Percentiles rank a stretch among this genome's conserved stretches.
These are phyloP conservation scores for Vombatus ursinus DNA, from an alignment of 2,113 vertebrate genomes.

Conservation along the genomic window DNA sequence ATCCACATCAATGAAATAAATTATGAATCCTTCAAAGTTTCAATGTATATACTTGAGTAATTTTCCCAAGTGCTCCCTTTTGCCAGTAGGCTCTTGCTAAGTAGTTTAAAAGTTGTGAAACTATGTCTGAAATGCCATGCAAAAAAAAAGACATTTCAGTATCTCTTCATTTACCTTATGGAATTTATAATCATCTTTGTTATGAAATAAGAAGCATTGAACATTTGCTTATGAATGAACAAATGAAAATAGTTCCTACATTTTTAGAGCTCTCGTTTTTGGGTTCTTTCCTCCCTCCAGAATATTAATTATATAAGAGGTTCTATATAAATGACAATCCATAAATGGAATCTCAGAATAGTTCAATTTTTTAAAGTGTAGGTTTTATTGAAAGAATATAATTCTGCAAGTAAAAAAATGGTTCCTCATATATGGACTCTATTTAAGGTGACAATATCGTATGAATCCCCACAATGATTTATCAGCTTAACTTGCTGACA, in stretches of 20 bases:
- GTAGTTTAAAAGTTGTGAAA: neutral
- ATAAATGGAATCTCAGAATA: neutral
- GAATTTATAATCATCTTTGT: neutral
- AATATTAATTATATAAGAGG: neutral
- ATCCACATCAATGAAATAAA: neutral
- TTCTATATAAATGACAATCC: neutral
- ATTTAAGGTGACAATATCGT: neutral
- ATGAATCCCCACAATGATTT: too few species aligned
- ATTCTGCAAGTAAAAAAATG: neutral
- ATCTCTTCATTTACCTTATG: neutral
- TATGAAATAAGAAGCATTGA: neutral
- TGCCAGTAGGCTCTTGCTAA: too few species aligned
- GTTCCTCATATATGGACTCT: neutral
- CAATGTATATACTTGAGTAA: neutral
- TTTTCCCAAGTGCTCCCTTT: neutral
- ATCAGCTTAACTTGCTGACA: too few species aligned
- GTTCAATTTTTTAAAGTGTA: neutral
- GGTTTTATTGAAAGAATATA: neutral
- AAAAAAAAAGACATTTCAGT: neutral
- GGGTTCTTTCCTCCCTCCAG: neutral
- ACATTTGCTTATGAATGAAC: neutral
- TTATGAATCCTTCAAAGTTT: neutral
- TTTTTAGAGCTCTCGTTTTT: neutral
- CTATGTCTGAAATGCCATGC: neutral
- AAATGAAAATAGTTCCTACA: neutral